Evolutionary conservation across 2,888 invertebrate genomes (phyloP), one percentile per base, ranked within the genome.

Genomic region (Melieria omissa): DNA sequence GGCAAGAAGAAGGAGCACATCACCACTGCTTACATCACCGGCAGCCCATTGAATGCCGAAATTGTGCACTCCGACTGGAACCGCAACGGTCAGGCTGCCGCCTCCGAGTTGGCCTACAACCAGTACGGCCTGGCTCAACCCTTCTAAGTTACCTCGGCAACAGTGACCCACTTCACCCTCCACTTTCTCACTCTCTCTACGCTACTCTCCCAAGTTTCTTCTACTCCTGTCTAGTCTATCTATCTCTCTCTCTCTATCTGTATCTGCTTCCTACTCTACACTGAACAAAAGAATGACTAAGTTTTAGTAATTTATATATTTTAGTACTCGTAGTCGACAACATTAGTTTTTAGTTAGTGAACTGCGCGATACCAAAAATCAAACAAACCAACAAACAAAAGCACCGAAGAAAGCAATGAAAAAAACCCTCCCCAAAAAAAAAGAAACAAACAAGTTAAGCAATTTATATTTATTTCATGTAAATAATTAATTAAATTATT

Each of bases 11-110:
- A 87, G 82, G 87, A 87, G 76, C 86, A 85, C 79, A 84, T 87
- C 74, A 87, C 87, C 80, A 87, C 87, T 69, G 87, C 87, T 72
- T 87, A 87, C 80, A 87, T 87, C 76, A 85, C 87, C 66, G 87
- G 86, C 78, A 83, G 83, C 76, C 87, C 87, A 72, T 74, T 87
- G 78, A 86, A 86, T 75, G 86, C 87, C 72, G 87, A 87, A 79
- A 86, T 87, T 78, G 85, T 87, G 67, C 87, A 87, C 80, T 85
- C 86, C 57, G 87, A 86, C 78, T 87, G 87, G 87, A 86, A 85
- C 76, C 85, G 87, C 77, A 87, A 86, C 75, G 87, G 87, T 73
- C 86, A 86, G 80, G 86, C 85, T 74, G 75, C 81, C 69, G 84
- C 86, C 44, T 82, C 85, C 75, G 87, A 87, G 69, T 80, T 87